Percentiles rank a stretch among this genome's conserved stretches.
Conservation (phyloP, 2,797 vertebrate genomes). For the Urophycis tenuis region DNA sequence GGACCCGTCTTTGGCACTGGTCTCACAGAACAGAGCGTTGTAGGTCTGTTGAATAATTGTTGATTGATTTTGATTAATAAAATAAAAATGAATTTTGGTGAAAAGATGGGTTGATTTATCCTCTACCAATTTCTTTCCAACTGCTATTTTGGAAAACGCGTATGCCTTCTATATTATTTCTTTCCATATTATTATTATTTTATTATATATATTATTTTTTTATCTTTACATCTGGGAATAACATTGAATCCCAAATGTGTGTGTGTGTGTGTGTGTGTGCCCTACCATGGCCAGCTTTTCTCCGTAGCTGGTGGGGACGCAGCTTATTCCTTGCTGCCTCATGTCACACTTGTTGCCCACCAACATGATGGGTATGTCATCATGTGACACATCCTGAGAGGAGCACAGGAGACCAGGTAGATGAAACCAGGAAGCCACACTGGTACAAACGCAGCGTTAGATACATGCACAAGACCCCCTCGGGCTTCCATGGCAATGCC, state of each 20-base stretch:
- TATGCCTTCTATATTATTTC: no score
- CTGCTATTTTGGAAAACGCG: no score
- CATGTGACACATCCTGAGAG: conserved; percentile 77
- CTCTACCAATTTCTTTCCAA: background rate
- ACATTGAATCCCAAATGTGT: background rate
- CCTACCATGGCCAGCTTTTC: conserved; percentile 96
- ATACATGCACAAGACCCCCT: background rate
- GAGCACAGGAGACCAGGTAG: background rate
- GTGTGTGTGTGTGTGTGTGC: conserved; percentile 4
- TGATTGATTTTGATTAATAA: no score
- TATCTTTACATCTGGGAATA: no score
- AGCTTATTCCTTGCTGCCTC: conserved; percentile 67
- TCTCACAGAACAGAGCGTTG: conserved; percentile 67
- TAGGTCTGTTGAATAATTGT: conserved; percentile 60
- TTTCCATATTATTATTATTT: no score
- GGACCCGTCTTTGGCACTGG: conserved; percentile 85
- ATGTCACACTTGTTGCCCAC: conserved; percentile 95
- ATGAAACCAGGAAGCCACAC: background rate
- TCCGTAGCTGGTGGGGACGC: conserved; percentile 80
- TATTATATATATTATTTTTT: no score
- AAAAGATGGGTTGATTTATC: background rate
- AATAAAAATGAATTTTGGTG: background rate
- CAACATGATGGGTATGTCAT: conserved; percentile 91
- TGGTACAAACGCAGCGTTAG: background rate
- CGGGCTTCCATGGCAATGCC: background rate